These are phyloP conservation scores for Sinella curviseta DNA, from an alignment of 1,140 invertebrate species.

Conservation along the genomic window DNA sequence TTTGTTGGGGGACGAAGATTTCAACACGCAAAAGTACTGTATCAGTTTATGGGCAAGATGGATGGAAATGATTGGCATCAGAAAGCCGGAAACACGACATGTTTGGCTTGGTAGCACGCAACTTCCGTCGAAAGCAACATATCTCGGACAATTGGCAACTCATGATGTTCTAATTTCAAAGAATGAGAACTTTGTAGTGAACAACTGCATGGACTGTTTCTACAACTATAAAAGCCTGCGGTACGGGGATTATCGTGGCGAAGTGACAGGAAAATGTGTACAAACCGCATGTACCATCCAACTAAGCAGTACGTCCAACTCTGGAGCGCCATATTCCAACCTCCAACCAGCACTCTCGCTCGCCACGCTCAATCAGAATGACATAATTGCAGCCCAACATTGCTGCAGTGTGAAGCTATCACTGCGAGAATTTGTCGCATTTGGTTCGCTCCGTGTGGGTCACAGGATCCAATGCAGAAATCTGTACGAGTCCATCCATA, in stretches of 20 bases:
- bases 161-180: too few relatives aligned
- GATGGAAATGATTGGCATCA: too few relatives aligned
- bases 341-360: slow-evolving; percentile 29
- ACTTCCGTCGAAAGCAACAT: too few relatives aligned
- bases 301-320: not conserved
- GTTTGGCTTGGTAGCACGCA: too few relatives aligned
- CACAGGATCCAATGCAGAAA: slow-evolving; percentile 35
- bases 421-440: slow-evolving; percentile 35
- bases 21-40: not conserved
- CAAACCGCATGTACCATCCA: too few relatives aligned
- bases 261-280: too few relatives aligned
- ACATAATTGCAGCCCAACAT: not conserved
- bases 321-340: not conserved
- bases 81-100: too few relatives aligned
- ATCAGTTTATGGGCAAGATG: not conserved
- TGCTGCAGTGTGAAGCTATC: not conserved
- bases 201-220: too few relatives aligned
- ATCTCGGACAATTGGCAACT: too few relatives aligned
- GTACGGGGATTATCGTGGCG: too few relatives aligned
- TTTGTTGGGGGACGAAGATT: not conserved
- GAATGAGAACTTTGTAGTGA: too few relatives aligned
- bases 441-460: slow-evolving; percentile 36
- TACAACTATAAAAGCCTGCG: too few relatives aligned
- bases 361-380: not conserved
- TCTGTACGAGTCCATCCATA: slow-evolving; percentile 26